phyloP scores from a whole-genome alignment of 2,888 invertebrate species.

The Diaperis boleti region DNA sequence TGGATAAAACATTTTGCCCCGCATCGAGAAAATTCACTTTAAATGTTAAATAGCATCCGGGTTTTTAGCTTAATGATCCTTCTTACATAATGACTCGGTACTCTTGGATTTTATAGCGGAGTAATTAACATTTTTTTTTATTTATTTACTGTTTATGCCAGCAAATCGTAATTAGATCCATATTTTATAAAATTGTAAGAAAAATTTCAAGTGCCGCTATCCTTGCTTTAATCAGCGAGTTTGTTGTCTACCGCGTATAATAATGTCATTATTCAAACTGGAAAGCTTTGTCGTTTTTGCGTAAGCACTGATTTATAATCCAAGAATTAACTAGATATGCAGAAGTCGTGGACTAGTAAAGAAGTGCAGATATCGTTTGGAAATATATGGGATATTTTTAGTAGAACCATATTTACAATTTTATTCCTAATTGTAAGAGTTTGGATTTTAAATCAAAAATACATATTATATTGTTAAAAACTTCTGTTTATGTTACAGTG shows the following conservation, averaged over 20 bases:
- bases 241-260: background rate
- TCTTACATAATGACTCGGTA: conserved; percentile 37
- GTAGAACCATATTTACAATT: too few relatives aligned
- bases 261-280: conserved; percentile 27
- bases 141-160: conserved; percentile 31
- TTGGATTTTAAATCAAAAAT: too few relatives aligned
- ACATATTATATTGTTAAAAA: too few relatives aligned
- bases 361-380: too few relatives aligned
- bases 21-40: conserved; percentile 35
- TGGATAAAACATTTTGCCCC: conserved; percentile 30
- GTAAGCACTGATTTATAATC: too few relatives aligned
- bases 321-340: too few relatives aligned
- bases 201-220: conserved; percentile 30
- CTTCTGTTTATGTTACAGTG: too few relatives aligned
- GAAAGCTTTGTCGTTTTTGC: conserved; percentile 7
- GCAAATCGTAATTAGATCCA: conserved; percentile 38
- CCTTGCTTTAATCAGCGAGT: conserved; percentile 30
- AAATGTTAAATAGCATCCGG: conserved; percentile 41
- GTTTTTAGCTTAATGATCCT: conserved; percentile 41
- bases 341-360: too few relatives aligned
- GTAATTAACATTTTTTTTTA: conserved; percentile 36
- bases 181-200: conserved; percentile 31
- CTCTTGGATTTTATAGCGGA: conserved; percentile 33
- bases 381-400: too few relatives aligned
- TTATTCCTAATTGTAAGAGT: too few relatives aligned